A percentile compares a stretch with the other conserved stretches of the same genome.
These are phyloP conservation scores for Drusus annulatus DNA, from an alignment of 1,140 invertebrate species.

Conservation along the genomic window DNA sequence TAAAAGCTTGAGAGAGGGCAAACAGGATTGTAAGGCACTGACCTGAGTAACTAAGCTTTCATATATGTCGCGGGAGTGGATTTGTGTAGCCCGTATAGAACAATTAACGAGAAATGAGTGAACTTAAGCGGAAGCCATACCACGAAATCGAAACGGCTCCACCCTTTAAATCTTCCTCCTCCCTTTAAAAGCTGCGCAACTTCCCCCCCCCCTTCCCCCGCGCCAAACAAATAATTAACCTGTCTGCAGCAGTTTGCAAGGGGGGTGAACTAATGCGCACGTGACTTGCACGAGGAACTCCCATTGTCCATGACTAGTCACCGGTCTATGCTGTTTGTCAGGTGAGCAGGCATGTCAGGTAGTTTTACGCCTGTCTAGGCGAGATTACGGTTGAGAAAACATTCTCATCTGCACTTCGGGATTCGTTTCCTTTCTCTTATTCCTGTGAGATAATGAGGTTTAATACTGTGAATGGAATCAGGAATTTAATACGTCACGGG, in stretches of 20 bases:
- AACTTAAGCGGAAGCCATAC: constrained; percentile 24
- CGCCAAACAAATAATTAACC: constrained; percentile 41
- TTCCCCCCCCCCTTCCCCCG: neutral
- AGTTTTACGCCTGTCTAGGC: neutral
- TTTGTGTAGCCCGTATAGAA: neutral
- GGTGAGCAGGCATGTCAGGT: constrained; percentile 12
- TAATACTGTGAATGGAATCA: too few relatives aligned
- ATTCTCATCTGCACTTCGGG: neutral
- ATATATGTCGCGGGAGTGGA: neutral
- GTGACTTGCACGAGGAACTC: constrained; percentile 20
- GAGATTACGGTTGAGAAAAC: constrained; percentile 20
- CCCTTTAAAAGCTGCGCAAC: neutral
- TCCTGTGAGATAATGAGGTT: too few relatives aligned
- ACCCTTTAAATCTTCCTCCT: constrained; percentile 15
- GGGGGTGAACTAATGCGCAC: constrained; percentile 33
- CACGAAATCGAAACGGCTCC: constrained; percentile 2
- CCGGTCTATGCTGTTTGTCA: constrained; percentile 10
- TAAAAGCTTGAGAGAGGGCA: too few relatives aligned
- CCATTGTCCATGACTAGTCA: constrained; percentile 35
- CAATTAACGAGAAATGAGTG: constrained; percentile 29
- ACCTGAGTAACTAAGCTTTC: neutral
- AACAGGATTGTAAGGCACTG: too few relatives aligned
- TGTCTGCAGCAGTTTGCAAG: constrained; percentile 36
- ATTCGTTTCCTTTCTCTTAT: neutral
- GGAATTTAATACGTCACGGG: too few relatives aligned